These are phyloP conservation scores for Brachionus sp. DNA, from an alignment of 1,140 invertebrate species.

Conservation along the genomic window DNA sequence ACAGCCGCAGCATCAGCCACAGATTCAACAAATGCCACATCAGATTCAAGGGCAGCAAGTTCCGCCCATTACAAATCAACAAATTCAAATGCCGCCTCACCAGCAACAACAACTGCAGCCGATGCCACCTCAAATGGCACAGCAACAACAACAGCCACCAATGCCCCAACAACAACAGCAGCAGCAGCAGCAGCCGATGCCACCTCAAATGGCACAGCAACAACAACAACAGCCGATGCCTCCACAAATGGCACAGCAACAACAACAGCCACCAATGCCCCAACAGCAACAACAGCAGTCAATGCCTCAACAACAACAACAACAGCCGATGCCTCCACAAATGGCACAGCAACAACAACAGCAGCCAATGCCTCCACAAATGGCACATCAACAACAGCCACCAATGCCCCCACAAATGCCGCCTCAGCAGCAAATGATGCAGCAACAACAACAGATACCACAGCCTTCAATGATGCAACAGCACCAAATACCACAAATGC, in stretches of 20 bases:
- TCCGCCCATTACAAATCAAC: not conserved
- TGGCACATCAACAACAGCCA: not conserved
- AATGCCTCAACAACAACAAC: not conserved
- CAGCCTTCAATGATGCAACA: not conserved
- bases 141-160: not conserved
- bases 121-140: not conserved
- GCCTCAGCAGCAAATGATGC: not conserved
- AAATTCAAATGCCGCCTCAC: not conserved
- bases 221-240: not conserved
- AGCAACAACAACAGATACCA: not conserved
- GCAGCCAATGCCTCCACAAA: not conserved
- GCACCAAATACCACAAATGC: constrained; percentile 1
- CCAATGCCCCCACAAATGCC: not conserved
- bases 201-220: not conserved
- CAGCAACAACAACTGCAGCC: not conserved
- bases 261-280: not conserved
- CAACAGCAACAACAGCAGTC: not conserved
- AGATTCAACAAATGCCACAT: not conserved
- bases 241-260: not conserved
- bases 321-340: not conserved
- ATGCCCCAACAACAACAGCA: not conserved
- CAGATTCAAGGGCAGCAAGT: not conserved
- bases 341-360: not conserved
- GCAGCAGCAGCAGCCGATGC: not conserved
- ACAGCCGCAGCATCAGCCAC: not conserved